A percentile compares a stretch with the other conserved stretches of the same genome.
Evolutionary conservation across 2,113 vertebrate species (phyloP).

Genomic region (Cheirogaleus medius): DNA sequence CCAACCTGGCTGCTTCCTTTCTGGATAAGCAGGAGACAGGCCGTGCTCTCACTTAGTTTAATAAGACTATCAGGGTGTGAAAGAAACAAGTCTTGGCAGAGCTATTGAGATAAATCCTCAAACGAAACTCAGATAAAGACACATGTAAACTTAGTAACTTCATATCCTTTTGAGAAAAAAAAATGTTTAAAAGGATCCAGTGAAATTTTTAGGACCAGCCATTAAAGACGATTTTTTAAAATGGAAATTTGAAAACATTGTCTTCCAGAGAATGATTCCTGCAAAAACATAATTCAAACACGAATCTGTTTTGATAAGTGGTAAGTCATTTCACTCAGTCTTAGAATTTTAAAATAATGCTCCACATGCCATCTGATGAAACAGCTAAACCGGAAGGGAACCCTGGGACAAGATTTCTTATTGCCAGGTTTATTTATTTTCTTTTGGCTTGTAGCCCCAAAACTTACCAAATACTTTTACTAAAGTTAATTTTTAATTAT

Average conservation of each 20-base stretch:
- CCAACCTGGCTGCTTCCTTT: background rate
- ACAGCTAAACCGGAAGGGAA: background rate
- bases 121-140: slow-evolving; percentile 11
- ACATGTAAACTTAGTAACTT: background rate
- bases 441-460: background rate
- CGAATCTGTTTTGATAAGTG: slow-evolving; percentile 47
- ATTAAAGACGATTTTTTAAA: slow-evolving; percentile 36
- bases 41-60: background rate
- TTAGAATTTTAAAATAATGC: slow-evolving; percentile 44
- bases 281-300: slow-evolving; percentile 50
- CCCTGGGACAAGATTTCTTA: background rate
- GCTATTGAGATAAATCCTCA: background rate
- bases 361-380: slow-evolving; percentile 13
- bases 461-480: background rate
- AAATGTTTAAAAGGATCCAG: background rate
- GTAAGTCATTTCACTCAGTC: slow-evolving; percentile 29
- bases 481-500: background rate
- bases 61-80: background rate
- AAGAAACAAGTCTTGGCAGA: slow-evolving; percentile 31
- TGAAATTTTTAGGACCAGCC: background rate
- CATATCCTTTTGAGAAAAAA: background rate
- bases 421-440: background rate
- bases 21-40: background rate
- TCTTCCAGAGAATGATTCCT: slow-evolving; percentile 33
- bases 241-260: slow-evolving; percentile 39